phyloP scores from a whole-genome alignment of 1,140 invertebrate species.

The Bombus turneri region DNA sequence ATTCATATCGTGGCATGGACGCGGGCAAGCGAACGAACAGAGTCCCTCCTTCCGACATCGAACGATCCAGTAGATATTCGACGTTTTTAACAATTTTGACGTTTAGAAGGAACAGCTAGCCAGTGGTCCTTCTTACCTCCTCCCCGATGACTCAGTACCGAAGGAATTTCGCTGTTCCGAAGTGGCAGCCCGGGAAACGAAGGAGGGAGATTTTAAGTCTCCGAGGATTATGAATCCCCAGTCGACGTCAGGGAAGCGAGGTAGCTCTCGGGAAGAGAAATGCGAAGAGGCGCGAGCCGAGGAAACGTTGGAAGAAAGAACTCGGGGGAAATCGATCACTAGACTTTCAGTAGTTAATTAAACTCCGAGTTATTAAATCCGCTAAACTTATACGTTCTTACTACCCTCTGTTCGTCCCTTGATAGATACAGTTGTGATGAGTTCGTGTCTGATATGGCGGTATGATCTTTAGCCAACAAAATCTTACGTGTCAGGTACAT shows the following conservation, averaged over 20 bases:
- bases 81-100: conserved; percentile 31
- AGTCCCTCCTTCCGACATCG: conserved; percentile 5
- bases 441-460: background rate
- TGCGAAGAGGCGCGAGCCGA: conserved; percentile 31
- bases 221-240: conserved; percentile 58
- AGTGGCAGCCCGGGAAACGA: conserved; percentile 5
- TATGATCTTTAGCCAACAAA: background rate
- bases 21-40: conserved; percentile 23
- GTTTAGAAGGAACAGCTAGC: conserved; percentile 28
- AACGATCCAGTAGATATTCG: conserved; percentile 48
- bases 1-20: conserved; percentile 35
- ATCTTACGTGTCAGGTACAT: background rate
- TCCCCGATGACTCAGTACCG: conserved; percentile 8
- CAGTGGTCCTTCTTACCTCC: conserved; percentile 19
- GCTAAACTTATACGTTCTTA: conserved; percentile 73
- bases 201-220: conserved; percentile 37
- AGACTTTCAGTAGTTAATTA: conserved; percentile 79
- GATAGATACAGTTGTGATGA: background rate
- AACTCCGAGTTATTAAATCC: conserved; percentile 80
- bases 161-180: conserved; percentile 54
- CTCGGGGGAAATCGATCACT: conserved; percentile 77
- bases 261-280: conserved; percentile 39
- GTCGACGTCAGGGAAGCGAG: conserved; percentile 46
- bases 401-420: background rate
- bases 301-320: conserved; percentile 58